Percentiles rank a stretch among this genome's conserved stretches.
These are phyloP conservation scores for Tenualosa ilisha DNA, from an alignment of 2,797 vertebrate species.

Conservation along the genomic window DNA sequence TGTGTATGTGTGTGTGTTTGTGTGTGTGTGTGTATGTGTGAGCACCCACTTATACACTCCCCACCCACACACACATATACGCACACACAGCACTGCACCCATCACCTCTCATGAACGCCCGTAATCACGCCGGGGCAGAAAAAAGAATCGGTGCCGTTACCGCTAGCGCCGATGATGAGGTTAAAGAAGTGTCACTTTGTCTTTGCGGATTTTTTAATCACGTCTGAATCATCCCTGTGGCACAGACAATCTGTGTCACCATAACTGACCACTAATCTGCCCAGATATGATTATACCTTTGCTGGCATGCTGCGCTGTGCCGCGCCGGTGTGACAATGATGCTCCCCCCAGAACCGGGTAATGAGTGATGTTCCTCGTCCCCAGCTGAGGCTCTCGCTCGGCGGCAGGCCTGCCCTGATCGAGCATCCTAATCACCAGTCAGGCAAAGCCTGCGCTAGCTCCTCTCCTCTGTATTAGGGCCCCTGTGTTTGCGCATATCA, in stretches of 20 bases:
- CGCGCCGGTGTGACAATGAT: conserved; percentile 63
- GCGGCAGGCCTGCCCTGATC: conserved; percentile 72
- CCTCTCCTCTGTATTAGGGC: conserved; percentile 61
- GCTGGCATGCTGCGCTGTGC: conserved; percentile 64
- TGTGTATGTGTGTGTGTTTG: background rate
- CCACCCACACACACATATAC: background rate
- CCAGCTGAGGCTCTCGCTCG: conserved; percentile 73
- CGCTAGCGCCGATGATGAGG: conserved; percentile 72
- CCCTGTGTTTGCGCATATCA: conserved; percentile 78
- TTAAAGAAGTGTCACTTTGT: conserved; percentile 72
- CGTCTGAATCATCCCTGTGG: conserved; percentile 64
- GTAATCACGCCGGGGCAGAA: background rate
- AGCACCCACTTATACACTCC: no score
- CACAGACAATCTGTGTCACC: conserved; percentile 60
- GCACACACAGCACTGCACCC: background rate
- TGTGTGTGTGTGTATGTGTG: background rate
- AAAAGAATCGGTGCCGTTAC: conserved; percentile 50
- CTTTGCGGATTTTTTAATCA: conserved; percentile 70
- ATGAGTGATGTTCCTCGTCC: conserved; percentile 78
- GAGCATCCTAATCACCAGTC: conserved; percentile 80
- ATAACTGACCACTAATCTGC: conserved; percentile 76
- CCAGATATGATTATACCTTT: conserved; percentile 79
- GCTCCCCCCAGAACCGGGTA: conserved; percentile 67
- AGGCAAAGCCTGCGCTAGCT: conserved; percentile 50
- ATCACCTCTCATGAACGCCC: conserved; percentile 20